Evolutionary conservation across 2,113 vertebrate species (phyloP), one percentile per base, ranked within the genome.

Genomic region (Antigone vipio): DNA sequence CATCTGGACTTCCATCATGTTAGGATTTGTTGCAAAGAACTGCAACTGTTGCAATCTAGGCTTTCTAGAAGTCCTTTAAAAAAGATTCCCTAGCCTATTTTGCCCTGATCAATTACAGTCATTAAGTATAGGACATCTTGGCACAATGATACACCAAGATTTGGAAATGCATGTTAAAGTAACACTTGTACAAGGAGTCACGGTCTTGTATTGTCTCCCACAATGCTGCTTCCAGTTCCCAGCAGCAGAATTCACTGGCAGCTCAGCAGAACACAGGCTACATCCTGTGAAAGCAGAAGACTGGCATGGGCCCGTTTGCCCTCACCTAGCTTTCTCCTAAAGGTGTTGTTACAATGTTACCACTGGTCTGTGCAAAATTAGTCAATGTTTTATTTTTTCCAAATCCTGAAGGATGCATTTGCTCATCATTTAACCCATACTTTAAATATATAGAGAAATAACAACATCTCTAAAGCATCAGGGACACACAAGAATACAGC

Each of bases 151-250:
- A 59, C 0, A 22, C 6, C 24, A 49, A 64, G 67, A 77, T 22
- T 56, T 1, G 2, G n/a, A 91, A 80, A 19, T 0, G 0, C 23
- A 15, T 0, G 0, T 64, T 83, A 45, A 66, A n/a, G 9, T 53
- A 79, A 72, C 10, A 9, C 40, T 15, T 34, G 11, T 66, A 56
- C 27, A 66, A 52, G 18, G 64, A 62, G 20, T 13, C 55, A 64
- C 0, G 2, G 29, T 29, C 56, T 62, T n/a, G 19, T 9, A 14
- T 49, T 21, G 24, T 32, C 42, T 71, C 47, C 56, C 24, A 35
- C 38, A 63, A 19, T 2, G 11, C 24, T 78, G 52, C 44, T 42
- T 50, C 38, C 42, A 81, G n/a, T 2, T 4, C 24, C 24, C 1
- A 6, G 38, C 12, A 49, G 53, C 40, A 73, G 34, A 60, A 52